phyloP scores from a whole-genome alignment of 2,113 vertebrate species.

The Peucedramus taeniatus region DNA sequence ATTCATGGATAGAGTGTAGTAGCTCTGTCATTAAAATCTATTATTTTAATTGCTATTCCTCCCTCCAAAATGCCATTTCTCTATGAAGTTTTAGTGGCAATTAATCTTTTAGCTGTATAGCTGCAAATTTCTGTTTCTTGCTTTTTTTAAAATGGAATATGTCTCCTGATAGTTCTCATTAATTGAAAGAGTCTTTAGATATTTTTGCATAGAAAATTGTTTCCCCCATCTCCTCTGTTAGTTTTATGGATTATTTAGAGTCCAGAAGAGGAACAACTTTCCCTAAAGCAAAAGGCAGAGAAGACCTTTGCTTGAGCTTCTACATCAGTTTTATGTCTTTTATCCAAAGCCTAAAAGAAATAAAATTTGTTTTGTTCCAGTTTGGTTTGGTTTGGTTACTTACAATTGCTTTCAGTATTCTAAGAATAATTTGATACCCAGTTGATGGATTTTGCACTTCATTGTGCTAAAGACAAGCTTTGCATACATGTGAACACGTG shows the following conservation, averaged over 20 bases:
- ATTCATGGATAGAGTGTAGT: background rate
- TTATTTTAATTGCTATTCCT: background rate
- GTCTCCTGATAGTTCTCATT: background rate
- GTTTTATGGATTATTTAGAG: background rate
- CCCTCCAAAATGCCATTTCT: background rate
- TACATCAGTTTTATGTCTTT: background rate
- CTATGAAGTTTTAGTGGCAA: background rate
- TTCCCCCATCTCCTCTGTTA: background rate
- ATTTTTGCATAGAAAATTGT: background rate
- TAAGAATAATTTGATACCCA: background rate
- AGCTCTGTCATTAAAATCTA: background rate
- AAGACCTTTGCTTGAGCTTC: background rate
- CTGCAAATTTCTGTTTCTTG: background rate
- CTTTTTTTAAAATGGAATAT: background rate
- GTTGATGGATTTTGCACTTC: background rate
- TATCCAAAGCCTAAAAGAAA: background rate
- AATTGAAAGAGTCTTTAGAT: background rate
- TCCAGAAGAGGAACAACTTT: background rate
- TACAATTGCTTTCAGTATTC: background rate
- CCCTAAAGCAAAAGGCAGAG: background rate
- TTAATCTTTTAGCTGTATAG: background rate
- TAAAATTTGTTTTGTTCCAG: background rate
- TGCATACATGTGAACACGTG: rapidly evolving
- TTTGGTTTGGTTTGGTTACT: background rate
- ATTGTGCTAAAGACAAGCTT: background rate